A percentile compares a stretch with the other conserved stretches of the same genome.
phyloP scores from a whole-genome alignment of 2,888 invertebrate species.

The Sphaeridia pumilis region DNA sequence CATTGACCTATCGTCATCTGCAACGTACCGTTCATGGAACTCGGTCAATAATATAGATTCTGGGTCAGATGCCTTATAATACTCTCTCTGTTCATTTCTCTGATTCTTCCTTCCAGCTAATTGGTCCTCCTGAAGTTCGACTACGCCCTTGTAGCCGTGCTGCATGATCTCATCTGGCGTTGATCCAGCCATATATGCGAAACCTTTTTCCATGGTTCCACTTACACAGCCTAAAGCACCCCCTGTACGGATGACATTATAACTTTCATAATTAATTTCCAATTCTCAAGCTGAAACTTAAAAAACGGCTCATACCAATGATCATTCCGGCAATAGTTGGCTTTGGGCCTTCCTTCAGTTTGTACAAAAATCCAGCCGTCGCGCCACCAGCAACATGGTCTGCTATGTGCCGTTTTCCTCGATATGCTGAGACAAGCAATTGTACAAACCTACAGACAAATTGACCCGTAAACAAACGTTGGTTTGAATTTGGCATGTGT shows the following conservation, averaged over 20 bases:
- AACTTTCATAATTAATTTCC: neutral
- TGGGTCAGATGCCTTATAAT: no score
- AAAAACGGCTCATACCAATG: slow-evolving; percentile 51
- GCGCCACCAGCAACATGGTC: slow-evolving; percentile 57
- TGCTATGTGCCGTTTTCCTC: slow-evolving; percentile 52
- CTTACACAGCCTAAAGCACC: slow-evolving; percentile 49
- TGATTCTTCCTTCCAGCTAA: no score
- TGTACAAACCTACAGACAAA: no score
- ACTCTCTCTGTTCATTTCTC: no score
- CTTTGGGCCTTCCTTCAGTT: slow-evolving; percentile 54
- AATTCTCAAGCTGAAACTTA: neutral
- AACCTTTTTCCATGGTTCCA: slow-evolving; percentile 46
- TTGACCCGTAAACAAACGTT: neutral
- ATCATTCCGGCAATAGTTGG: slow-evolving; percentile 56
- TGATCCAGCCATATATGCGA: slow-evolving; percentile 50
- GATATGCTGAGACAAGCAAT: no score
- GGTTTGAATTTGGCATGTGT: neutral
- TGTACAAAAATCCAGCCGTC: slow-evolving; percentile 55
- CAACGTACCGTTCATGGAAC: neutral
- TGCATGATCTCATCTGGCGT: slow-evolving; percentile 8
- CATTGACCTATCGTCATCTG: neutral
- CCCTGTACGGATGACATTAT: no score
- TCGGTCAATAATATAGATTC: no score
- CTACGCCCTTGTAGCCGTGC: no score
- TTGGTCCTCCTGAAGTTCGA: neutral